These are phyloP conservation scores for Chlamydotis undulata DNA, from an alignment of 2,113 vertebrate species.

Conservation along the genomic window DNA sequence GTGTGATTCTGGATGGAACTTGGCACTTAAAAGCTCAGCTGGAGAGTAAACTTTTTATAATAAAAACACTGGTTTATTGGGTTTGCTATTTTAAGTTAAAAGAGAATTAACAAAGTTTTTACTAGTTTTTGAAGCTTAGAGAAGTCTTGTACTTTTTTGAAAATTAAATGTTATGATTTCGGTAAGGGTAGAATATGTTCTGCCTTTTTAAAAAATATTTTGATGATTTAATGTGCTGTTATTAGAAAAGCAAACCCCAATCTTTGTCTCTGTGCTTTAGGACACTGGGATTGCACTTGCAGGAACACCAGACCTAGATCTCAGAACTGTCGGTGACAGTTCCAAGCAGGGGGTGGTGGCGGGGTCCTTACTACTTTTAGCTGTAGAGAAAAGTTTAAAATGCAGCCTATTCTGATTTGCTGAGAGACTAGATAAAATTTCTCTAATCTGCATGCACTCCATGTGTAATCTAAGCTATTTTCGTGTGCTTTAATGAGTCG, in stretches of 20 bases:
- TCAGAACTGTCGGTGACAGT: fast-evolving
- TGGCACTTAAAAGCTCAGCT: constrained; percentile 44
- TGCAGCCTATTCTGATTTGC: neutral
- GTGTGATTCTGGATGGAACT: constrained; percentile 55
- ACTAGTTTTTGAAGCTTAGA: neutral
- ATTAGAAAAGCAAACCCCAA: neutral
- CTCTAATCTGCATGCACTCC: neutral
- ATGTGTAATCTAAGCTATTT: neutral
- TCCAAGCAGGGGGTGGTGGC: neutral
- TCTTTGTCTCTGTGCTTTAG: neutral
- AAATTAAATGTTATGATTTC: neutral
- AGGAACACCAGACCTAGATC: neutral
- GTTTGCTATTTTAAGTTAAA: constrained; percentile 51
- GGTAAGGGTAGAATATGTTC: neutral
- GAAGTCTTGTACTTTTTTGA: neutral
- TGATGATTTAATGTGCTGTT: neutral
- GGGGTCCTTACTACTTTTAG: neutral
- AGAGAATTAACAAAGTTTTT: constrained; percentile 31
- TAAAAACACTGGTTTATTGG: constrained; percentile 18
- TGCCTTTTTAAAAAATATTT: neutral
- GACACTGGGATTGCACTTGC: neutral
- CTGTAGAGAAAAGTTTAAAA: neutral
- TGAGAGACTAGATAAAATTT: neutral
- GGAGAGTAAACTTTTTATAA: constrained; percentile 58
- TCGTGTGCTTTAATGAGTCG: neutral